A percentile compares a stretch with the other conserved stretches of the same genome.
These are phyloP conservation scores for Hydrolagus affinis DNA, from an alignment of 2,113 vertebrate species.

Conservation along the genomic window DNA sequence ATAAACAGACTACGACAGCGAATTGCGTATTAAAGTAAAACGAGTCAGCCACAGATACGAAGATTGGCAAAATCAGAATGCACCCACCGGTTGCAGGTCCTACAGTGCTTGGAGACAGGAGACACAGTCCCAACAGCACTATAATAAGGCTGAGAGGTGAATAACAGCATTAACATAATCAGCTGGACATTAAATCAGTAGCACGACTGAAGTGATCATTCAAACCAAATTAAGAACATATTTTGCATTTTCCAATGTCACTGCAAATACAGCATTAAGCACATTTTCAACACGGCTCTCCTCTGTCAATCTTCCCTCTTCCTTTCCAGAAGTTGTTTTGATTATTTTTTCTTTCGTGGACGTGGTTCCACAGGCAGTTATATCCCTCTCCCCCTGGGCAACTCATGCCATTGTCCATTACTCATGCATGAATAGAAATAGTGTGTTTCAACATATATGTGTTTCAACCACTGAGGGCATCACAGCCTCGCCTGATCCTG, in stretches of 20 bases:
- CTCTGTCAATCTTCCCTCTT: no score
- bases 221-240: conserved; percentile 5
- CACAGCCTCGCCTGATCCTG: no score
- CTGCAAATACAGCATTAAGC: not conserved
- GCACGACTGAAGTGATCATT: conserved; percentile 21
- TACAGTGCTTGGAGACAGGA: conserved; percentile 31
- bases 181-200: conserved; percentile 22
- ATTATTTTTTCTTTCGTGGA: no score
- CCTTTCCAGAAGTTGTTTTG: no score
- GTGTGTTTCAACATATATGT: no score
- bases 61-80: conserved; percentile 21
- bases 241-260: conserved; percentile 21
- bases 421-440: no score
- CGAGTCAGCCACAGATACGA: conserved; percentile 2
- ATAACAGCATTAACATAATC: conserved; percentile 21
- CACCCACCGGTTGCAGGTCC: conserved; percentile 22
- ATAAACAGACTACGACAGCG: conserved; percentile 22
- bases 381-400: no score
- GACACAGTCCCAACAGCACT: conserved; percentile 20
- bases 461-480: no score
- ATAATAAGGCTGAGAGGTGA: conserved; percentile 30
- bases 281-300: no score
- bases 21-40: conserved; percentile 5
- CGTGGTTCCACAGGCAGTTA: no score
- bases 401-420: no score